Evolutionary conservation across 2,797 vertebrate genomes (phyloP).

Genomic region (Cottoperca gobio): DNA sequence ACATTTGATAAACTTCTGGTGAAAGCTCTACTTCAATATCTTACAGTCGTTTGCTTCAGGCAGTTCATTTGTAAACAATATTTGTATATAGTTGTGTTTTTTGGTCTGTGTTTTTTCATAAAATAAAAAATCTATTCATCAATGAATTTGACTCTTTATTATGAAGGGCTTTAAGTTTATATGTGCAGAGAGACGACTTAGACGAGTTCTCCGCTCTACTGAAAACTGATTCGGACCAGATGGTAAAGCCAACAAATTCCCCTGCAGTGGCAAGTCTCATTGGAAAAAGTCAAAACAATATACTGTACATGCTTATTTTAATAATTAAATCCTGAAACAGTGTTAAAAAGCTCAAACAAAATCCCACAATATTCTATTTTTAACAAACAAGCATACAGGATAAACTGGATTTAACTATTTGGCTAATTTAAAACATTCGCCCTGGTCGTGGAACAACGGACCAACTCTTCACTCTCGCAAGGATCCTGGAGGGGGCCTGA

Average conservation of each 20-base stretch:
- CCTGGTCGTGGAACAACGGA: no score
- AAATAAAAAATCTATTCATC: slow-evolving; percentile 56
- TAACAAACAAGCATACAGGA: not conserved
- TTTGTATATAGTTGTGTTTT: slow-evolving; percentile 50
- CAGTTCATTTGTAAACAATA: slow-evolving; percentile 8
- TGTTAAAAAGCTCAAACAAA: not conserved
- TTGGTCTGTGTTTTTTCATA: slow-evolving; percentile 48
- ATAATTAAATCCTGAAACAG: not conserved
- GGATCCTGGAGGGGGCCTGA: no score
- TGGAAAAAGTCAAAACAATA: not conserved
- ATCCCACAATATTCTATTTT: not conserved
- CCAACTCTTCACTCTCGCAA: no score
- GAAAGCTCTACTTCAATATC: slow-evolving; percentile 15
- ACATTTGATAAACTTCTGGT: not conserved
- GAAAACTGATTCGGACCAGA: not conserved
- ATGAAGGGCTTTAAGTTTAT: not conserved
- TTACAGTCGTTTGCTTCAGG: not conserved
- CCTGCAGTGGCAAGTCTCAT: not conserved
- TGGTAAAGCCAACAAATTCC: not conserved
- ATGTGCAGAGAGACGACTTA: not conserved
- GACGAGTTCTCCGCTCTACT: no score
- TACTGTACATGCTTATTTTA: not conserved
- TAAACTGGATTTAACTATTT: not conserved
- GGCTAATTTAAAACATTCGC: no score
- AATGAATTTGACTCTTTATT: slow-evolving; percentile 1